Base-by-base conservation (phyloP, 2,113 vertebrate species). In the Malurus alboscapulatus region DNA sequence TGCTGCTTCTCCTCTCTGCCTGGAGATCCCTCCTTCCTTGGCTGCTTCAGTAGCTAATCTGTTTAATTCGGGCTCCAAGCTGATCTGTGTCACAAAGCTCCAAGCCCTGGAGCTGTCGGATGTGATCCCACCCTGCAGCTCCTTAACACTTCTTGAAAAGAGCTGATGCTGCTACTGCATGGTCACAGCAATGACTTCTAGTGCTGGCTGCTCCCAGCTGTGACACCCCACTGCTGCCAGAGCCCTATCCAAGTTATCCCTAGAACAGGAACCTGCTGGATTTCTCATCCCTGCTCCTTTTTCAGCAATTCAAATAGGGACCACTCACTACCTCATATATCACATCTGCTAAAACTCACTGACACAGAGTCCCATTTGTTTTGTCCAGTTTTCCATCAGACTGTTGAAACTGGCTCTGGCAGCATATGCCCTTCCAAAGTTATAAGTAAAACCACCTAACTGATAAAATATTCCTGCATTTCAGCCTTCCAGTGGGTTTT, bases 41-140 rank as follows among this genome's bases (percentile, higher is more conserved):
- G 69, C n/a, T n/a, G 24, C 53, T 53, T 26, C 0, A 0, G 53
- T 40, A 34, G 51, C 38, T 69, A 5, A 36, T 34, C 71, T 14
- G 18, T 22, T 67, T n/a, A n/a, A 27, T 78, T 78, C 19, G 1
- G 59, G 50, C 59, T 62, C 47, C 2, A 9, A 44, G 65, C 30
- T 32, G 34, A 32, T 32, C 63, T 51, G 30, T 6, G 2, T 59
- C 84, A 36, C 1, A 2, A 47, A 92, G 78, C 71, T 65, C 3
- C 71, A 66, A 61, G 47, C 32, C 38, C 71, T 10, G 6, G 45
- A 76, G 74, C 45, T 27, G 36, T 36, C 3, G 2, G 50, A 50
- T 79, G 22, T 0, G 0, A 25, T 58, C 2, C 0, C 4, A 4
- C 6, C 1, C 6, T 0, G 0, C 2, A 1, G 50, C 45, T 91